Base-by-base conservation (phyloP, 2,113 vertebrate species). In the Sorex fumeus region DNA sequence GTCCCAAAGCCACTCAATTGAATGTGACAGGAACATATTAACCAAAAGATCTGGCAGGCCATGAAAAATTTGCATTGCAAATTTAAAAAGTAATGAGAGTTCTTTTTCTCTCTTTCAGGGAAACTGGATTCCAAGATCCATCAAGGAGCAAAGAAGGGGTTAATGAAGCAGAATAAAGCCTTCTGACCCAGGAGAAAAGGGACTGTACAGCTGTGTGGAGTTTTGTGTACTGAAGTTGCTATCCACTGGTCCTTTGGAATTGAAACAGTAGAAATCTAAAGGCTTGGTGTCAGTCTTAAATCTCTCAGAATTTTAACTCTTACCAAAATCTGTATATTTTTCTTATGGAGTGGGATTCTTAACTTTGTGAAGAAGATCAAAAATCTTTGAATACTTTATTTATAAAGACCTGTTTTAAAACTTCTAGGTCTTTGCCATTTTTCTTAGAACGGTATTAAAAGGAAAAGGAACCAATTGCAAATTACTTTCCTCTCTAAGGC, bases 101-200 rank as follows among this genome's bases (percentile, higher is more conserved):
- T 93, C 84, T 96, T 93, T 94, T 97, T 96, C 78, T 97, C 88
- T 77, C 93, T 97, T 96, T 93, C 96, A 98, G 99, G 99, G 99
- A 99, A 99, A 97, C 98, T 99, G 98, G 99, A 99, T 97, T 98
- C 98, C 70, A 99, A 99, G 93, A 98, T 98, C 97, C 99, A 99
- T 97, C 99, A 99, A 97, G 99, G 98, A 97, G 99, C 99, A 85
- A 99, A 99, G 98, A 99, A 99, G 98, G 99, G 99, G 97, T 98
- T 99, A 98, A 98, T 99, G 98, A 98, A 96, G 98, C 99, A 98
- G 97, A 98, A 98, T 79, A 97, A 92, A 0, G 83, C 81, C 80
- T 81, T 86, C 75, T 98, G 97, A 98, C 90, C 72, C 1, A 3
- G 2, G 0, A 62, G 74, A 82, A 96, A 96, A 91, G 67, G 70